Evolutionary conservation across 64 coral and sea anemone genomes (phyloP).

Genomic region (Exaiptasia diaphana): DNA sequence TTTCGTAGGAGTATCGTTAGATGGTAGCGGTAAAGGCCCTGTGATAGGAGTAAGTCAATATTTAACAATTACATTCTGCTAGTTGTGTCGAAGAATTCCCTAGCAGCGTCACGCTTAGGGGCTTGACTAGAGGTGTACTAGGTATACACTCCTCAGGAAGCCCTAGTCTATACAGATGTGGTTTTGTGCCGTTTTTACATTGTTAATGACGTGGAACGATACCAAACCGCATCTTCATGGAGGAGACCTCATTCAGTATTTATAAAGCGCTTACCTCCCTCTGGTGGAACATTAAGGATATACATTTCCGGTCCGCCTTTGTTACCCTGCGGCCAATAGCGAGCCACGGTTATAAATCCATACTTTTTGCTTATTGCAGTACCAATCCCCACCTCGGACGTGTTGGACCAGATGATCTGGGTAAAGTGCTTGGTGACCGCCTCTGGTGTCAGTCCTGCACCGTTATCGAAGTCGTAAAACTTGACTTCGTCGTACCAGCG

Average conservation of each 20-base stretch:
- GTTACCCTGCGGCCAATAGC: conserved; percentile 79
- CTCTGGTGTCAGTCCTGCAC: not conserved
- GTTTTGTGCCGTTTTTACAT: too few relatives aligned
- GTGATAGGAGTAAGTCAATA: not conserved
- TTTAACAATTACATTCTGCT: too few relatives aligned
- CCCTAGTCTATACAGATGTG: too few relatives aligned
- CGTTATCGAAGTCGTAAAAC: conserved; percentile 80
- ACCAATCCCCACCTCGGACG: conserved; percentile 76
- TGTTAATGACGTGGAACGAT: too few relatives aligned
- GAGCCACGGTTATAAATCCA: conserved; percentile 86
- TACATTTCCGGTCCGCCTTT: conserved; percentile 38
- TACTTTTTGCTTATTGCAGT: conserved; percentile 79
- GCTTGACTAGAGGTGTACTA: too few relatives aligned
- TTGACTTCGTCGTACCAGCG: conserved; percentile 84
- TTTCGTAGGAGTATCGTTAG: conserved; percentile 1
- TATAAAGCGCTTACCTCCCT: conserved; percentile 57
- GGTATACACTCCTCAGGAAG: too few relatives aligned
- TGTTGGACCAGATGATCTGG: conserved; percentile 78
- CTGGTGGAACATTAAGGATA: conserved; percentile 75
- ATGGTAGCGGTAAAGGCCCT: conserved; percentile 8
- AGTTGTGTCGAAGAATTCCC: too few relatives aligned
- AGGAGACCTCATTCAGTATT: too few relatives aligned
- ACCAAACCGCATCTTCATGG: too few relatives aligned
- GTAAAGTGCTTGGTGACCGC: conserved; percentile 73
- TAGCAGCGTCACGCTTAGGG: too few relatives aligned